phyloP scores from a whole-genome alignment of 2,113 vertebrate species.

The Motacilla tschutschensis region DNA sequence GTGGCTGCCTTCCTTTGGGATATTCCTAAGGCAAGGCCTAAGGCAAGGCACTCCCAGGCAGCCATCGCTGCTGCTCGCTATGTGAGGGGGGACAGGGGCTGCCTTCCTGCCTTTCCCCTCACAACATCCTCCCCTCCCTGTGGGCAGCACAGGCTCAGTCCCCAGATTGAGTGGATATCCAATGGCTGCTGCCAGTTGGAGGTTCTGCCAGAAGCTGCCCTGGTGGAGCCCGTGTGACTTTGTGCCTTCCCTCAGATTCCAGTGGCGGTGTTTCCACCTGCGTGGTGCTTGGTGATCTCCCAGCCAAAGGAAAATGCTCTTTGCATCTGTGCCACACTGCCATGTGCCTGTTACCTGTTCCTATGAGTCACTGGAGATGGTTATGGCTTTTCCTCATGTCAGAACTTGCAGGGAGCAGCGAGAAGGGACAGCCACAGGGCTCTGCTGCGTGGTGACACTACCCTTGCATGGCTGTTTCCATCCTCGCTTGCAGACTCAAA shows the following conservation, averaged over 20 bases:
- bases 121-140: not conserved
- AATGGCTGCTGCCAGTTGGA: not conserved
- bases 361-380: not conserved
- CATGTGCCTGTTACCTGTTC: not conserved
- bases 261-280: not conserved
- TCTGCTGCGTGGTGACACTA: not conserved
- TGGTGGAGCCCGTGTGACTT: fast-evolving
- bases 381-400: not conserved
- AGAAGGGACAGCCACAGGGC: not conserved
- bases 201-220: not conserved
- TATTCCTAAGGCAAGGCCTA: not conserved
- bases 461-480: not conserved
- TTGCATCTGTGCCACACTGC: not conserved
- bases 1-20: fast-evolving
- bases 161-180: not conserved
- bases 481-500: not conserved
- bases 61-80: not conserved
- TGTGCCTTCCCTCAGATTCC: not conserved
- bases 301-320: not conserved
- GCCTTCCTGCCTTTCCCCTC: not conserved
- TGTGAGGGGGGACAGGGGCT: not conserved
- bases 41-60: not conserved
- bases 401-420: not conserved
- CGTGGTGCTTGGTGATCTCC: not conserved
- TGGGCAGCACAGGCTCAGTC: not conserved